A percentile compares a stretch with the other conserved stretches of the same genome.
These are phyloP conservation scores for Hemibagrus guttatus DNA, from an alignment of 2,797 vertebrate species.

Conservation along the genomic window DNA sequence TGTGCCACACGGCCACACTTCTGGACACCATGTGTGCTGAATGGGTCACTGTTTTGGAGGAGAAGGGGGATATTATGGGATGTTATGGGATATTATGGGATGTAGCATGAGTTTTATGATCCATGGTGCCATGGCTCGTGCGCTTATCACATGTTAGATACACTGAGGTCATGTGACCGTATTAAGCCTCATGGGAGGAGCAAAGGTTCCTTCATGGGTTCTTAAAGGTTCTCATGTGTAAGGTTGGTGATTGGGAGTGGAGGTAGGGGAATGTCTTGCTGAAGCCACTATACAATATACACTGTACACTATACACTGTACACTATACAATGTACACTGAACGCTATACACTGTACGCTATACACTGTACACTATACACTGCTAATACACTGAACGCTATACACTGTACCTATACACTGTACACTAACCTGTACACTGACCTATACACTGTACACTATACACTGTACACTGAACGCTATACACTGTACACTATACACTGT, in stretches of 20 bases:
- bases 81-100: background rate
- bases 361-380: too few species aligned
- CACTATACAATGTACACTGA: too few species aligned
- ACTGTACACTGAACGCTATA: too few species aligned
- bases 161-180: background rate
- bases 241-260: background rate
- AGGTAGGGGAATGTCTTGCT: background rate
- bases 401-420: too few species aligned
- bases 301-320: too few species aligned
- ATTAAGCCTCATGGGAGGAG: background rate
- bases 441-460: too few species aligned
- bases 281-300: too few species aligned
- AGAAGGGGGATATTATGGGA: constrained; percentile 15
- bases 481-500: too few species aligned
- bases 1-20: constrained; percentile 22
- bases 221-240: background rate
- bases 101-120: background rate
- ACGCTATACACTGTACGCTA: too few species aligned
- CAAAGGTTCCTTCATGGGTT: background rate
- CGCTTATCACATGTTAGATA: background rate
- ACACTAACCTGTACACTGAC: too few species aligned
- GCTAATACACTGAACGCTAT: too few species aligned
- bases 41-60: constrained; percentile 54
- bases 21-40: constrained; percentile 46
- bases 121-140: background rate